A percentile compares a stretch with the other conserved stretches of the same genome.
These are phyloP conservation scores for Drosophila rubida DNA, from an alignment of 2,888 invertebrate species.

Conservation along the genomic window DNA sequence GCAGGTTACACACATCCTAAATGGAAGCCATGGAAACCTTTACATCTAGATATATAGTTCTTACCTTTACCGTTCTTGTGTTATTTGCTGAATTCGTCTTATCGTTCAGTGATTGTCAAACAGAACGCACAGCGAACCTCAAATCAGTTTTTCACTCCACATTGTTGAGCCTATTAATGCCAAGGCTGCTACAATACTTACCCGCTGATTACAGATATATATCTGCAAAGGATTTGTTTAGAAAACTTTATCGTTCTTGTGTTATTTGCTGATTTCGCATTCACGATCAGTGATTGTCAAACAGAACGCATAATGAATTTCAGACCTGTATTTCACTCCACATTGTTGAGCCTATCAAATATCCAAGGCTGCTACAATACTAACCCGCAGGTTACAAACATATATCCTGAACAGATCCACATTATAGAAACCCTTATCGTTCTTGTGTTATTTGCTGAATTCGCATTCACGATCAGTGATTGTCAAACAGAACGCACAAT, in stretches of 20 bases:
- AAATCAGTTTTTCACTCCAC: constrained; percentile 45
- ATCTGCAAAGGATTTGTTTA: neutral
- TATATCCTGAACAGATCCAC: constrained; percentile 5
- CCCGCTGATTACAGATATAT: constrained; percentile 25
- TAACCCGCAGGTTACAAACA: constrained; percentile 27
- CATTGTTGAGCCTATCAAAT: constrained; percentile 35
- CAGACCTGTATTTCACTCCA: constrained; percentile 46
- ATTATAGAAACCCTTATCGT: neutral
- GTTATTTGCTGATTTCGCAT: constrained; percentile 76
- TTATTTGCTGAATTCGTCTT: constrained; percentile 73
- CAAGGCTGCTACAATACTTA: constrained; percentile 33
- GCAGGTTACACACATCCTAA: constrained; percentile 9
- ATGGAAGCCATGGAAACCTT: neutral
- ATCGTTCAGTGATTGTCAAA: constrained; percentile 78
- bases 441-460: constrained; percentile 1
- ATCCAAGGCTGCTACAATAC: constrained; percentile 33
- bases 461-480: constrained; percentile 54
- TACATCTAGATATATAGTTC: neutral
- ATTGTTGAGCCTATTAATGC: constrained; percentile 36
- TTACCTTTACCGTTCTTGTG: constrained; percentile 75
- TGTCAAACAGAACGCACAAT: constrained; percentile 83
- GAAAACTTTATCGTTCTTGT: constrained; percentile 71
- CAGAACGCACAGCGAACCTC: constrained; percentile 77
- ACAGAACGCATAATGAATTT: constrained; percentile 79
- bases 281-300: constrained; percentile 75